These are phyloP conservation scores for Chaetorhynchus papuensis DNA, from an alignment of 2,113 vertebrate genomes.

Conservation along the genomic window DNA sequence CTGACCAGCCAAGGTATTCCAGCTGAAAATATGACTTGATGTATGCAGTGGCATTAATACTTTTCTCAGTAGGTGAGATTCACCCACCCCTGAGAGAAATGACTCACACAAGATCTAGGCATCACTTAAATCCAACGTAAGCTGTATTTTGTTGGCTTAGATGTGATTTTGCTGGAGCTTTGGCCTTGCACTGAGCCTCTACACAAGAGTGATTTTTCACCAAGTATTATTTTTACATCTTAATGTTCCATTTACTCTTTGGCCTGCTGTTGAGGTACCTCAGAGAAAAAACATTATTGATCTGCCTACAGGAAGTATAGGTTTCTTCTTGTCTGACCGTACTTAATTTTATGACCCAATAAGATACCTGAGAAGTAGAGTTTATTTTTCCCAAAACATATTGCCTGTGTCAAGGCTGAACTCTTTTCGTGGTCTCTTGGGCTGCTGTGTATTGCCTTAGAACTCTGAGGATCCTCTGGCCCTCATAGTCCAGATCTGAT, in stretches of 20 bases:
- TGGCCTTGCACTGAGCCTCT: background rate
- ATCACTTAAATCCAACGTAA: conserved; percentile 43
- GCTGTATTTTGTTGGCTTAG: conserved; percentile 43
- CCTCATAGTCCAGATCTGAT: background rate
- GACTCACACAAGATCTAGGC: conserved; percentile 27
- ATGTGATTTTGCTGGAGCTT: conserved; percentile 35
- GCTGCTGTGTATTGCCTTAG: background rate
- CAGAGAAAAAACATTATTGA: background rate
- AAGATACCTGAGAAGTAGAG: background rate
- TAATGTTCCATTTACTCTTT: conserved; percentile 35
- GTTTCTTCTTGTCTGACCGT: background rate
- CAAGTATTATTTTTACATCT: conserved; percentile 38
- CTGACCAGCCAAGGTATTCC: background rate
- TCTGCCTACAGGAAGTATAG: background rate
- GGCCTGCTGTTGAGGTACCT: background rate
- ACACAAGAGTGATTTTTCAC: conserved; percentile 16
- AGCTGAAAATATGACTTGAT: background rate
- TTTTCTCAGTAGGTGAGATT: conserved; percentile 27
- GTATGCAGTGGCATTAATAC: background rate
- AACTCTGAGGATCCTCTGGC: background rate
- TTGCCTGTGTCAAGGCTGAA: background rate
- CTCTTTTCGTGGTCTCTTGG: background rate
- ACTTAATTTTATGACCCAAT: background rate
- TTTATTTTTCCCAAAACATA: background rate
- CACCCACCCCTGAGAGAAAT: conserved; percentile 13